Percentiles rank a stretch among this genome's conserved stretches.
phyloP scores from a whole-genome alignment of 2,797 vertebrate species.

The Pangasius krempfi region DNA sequence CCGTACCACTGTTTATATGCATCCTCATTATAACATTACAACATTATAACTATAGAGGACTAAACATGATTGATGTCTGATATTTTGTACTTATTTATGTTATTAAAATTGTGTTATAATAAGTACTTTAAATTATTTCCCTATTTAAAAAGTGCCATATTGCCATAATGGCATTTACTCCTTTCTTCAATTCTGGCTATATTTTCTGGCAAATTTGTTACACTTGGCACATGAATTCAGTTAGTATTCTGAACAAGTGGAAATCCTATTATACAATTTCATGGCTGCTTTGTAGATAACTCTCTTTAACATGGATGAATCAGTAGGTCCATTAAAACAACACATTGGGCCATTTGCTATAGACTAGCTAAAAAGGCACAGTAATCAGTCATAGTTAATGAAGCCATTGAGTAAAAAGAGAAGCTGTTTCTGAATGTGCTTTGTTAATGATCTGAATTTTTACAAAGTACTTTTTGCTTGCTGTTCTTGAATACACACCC shows the following conservation, averaged over 20 bases:
- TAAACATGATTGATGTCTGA: constrained; percentile 23
- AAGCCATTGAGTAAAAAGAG: constrained; percentile 31
- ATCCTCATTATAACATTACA: neutral
- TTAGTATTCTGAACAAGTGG: constrained; percentile 61
- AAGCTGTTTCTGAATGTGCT: constrained; percentile 13
- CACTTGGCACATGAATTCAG: constrained; percentile 52
- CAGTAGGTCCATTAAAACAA: constrained; percentile 48
- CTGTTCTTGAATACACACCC: neutral
- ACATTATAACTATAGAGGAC: neutral
- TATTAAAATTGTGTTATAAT: constrained; percentile 62
- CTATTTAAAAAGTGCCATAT: constrained; percentile 32
- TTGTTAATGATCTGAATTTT: neutral
- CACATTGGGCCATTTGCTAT: constrained; percentile 36
- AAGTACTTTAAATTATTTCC: constrained; percentile 49
- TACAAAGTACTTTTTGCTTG: neutral
- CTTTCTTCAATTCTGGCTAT: constrained; percentile 31
- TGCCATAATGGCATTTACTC: constrained; percentile 49
- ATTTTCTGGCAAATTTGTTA: constrained; percentile 55
- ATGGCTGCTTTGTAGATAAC: constrained; percentile 61
- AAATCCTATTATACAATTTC: constrained; percentile 63
- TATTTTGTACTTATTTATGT: constrained; percentile 21
- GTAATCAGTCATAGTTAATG: constrained; percentile 30
- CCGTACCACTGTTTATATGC: neutral
- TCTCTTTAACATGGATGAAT: constrained; percentile 53
- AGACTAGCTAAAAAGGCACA: constrained; percentile 9